phyloP scores from a whole-genome alignment of 2,113 vertebrate genomes.

The Cathartes aura region DNA sequence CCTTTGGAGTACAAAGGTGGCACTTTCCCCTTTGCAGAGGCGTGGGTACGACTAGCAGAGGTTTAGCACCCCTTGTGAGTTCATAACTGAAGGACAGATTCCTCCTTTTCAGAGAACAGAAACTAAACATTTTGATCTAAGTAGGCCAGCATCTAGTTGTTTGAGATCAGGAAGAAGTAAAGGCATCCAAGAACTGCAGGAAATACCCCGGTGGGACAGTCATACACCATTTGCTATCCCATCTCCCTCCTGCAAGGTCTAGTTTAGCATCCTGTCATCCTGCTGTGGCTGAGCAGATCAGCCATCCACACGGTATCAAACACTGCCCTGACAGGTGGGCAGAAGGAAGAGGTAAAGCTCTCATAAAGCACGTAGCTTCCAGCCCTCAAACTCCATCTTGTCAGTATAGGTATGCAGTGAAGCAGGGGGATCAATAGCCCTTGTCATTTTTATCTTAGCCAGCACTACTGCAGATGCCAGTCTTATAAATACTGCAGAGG shows the following conservation, averaged over 20 bases:
- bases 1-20: not conserved
- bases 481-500: constrained; percentile 23
- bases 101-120: not conserved
- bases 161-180: not conserved
- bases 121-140: not conserved
- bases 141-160: constrained; percentile 15
- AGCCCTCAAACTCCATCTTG: not conserved
- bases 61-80: not conserved
- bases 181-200: not conserved
- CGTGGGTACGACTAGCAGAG: accelerated
- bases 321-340: not conserved
- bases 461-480: constrained; percentile 18
- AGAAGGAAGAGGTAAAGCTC: not conserved
- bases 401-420: not conserved
- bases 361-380: accelerated
- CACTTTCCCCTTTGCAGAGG: not conserved
- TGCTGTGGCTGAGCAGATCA: not conserved
- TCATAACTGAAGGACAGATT: not conserved
- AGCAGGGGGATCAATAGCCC: constrained; percentile 53
- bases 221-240: not conserved
- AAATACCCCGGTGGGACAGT: not conserved
- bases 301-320: not conserved
- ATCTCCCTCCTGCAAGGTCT: not conserved
- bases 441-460: constrained; percentile 51
- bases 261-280: not conserved